Evolutionary conservation across 1,140 invertebrate genomes (phyloP), one percentile per base, ranked within the genome.

Genomic region (Diachasmimorpha longicaudata): DNA sequence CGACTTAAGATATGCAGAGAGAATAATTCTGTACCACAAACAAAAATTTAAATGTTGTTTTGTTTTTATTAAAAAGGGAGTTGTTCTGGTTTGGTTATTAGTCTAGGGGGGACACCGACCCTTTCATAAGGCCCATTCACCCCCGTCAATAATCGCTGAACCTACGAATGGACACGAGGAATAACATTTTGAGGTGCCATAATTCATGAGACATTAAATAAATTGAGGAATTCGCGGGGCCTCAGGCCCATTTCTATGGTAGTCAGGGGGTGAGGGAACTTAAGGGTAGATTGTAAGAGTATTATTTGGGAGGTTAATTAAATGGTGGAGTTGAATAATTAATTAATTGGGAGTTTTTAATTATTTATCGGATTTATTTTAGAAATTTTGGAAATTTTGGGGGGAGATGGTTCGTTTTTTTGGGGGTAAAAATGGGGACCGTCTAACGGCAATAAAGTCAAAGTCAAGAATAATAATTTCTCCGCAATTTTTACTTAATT

Each of bases 121-220:
- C 78, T 68, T 78, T 78, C 71, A 70, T 58, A 75, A 80, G 68
- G 73, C 37, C 80, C 77, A 82, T 83, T 79, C 81, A 79, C 78
- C 80, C 82, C 79, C 76, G 78, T 78, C 75, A 78, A 75, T 52
- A 74, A 79, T 82, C 68, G 63, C 66, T 44, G 39, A 21, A 16
- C 39, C 16, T 42, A 73, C 76, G 14, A 16, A 68, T 3, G 36
- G 19, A 68, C 25, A 46, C 77, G 78, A 80, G 71, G 74, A 52
- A 75, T 68, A 48, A 13, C 55, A 75, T 71, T 58, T 66, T 23
- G 6, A 5, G 48, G 46, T 37, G 37, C 68, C 77, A 81, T 86
- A 86, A 87, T 63, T 87, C 82, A 85, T 83, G 79, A 70, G 78
- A 83, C 81, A 84, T 86, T 84, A 87, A 83, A 70, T 66, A 78